Conservation (phyloP, 2,888 invertebrate genomes). For the Melanotus villosus region DNA sequence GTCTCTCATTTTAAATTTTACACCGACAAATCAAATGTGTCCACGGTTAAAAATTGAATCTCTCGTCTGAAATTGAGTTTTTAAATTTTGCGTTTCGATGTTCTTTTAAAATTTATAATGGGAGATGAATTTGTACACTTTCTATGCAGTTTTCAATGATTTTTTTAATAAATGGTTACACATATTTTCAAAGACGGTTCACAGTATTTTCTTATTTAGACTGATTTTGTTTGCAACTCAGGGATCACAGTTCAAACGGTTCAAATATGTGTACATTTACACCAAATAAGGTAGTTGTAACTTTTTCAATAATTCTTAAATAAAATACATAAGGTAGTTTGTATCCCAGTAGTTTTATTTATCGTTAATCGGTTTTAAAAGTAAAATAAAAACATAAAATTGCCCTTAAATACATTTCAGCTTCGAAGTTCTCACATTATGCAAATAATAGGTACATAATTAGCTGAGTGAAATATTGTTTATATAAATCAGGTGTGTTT, state of each 20-base stretch:
- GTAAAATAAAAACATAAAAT: too few species aligned
- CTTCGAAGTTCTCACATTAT: too few species aligned
- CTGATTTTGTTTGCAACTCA: conserved; percentile 62
- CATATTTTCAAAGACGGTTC: neutral
- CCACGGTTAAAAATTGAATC: neutral
- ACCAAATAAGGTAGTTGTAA: conserved; percentile 58
- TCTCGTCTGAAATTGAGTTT: neutral
- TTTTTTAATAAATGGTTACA: neutral
- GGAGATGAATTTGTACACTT: conserved; percentile 16
- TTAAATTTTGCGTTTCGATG: neutral
- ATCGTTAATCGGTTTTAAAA: too few species aligned
- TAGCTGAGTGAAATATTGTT: too few species aligned
- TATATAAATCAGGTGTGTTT: too few species aligned
- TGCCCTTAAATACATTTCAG: too few species aligned
- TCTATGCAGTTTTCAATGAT: conserved; percentile 3
- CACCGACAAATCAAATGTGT: neutral
- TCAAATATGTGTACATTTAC: conserved; percentile 53
- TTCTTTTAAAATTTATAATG: conserved; percentile 5
- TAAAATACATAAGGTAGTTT: conserved; percentile 59
- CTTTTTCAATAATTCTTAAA: conserved; percentile 53
- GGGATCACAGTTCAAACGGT: conserved; percentile 58
- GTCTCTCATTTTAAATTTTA: conserved; percentile 3
- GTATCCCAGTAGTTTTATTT: conserved; percentile 24
- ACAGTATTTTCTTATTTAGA: conserved; percentile 56
- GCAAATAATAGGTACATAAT: too few species aligned